Conservation (phyloP, 2,888 invertebrate species). For the Meta bourneti region DNA sequence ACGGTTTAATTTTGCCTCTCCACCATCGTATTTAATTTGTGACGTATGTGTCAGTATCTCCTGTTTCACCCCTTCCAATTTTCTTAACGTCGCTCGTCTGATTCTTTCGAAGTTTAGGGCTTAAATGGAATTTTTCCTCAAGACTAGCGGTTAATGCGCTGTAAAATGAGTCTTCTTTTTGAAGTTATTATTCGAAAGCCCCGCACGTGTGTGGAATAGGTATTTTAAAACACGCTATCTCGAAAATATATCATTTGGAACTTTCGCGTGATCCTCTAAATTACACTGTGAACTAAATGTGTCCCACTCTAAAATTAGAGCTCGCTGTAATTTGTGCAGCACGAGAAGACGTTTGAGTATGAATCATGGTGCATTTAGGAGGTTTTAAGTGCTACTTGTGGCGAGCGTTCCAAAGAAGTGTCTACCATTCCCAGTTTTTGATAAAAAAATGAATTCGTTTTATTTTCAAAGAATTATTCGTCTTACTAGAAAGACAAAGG, state of each 20-base stretch:
- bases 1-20: constrained; percentile 22
- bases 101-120: constrained; percentile 44
- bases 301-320: constrained; percentile 26
- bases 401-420: not conserved
- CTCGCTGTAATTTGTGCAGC: not conserved
- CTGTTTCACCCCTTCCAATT: constrained; percentile 21
- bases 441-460: too few relatives aligned
- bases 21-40: constrained; percentile 49
- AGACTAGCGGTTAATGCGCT: constrained; percentile 20
- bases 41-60: constrained; percentile 9
- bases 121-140: constrained; percentile 46
- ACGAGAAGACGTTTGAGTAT: not conserved
- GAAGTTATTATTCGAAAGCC: constrained; percentile 30
- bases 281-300: constrained; percentile 12
- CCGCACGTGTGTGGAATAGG: constrained; percentile 27
- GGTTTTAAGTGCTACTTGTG: not conserved
- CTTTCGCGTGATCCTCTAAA: constrained; percentile 36
- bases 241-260: constrained; percentile 32
- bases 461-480: too few relatives aligned
- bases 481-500: too few relatives aligned
- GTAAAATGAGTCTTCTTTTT: constrained; percentile 30
- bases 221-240: constrained; percentile 47
- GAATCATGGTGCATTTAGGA: not conserved
- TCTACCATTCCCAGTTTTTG: not conserved
- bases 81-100: constrained; percentile 19